These are phyloP conservation scores for Melanerpes aurifrons DNA, from an alignment of 2,113 vertebrate species.

Conservation along the genomic window DNA sequence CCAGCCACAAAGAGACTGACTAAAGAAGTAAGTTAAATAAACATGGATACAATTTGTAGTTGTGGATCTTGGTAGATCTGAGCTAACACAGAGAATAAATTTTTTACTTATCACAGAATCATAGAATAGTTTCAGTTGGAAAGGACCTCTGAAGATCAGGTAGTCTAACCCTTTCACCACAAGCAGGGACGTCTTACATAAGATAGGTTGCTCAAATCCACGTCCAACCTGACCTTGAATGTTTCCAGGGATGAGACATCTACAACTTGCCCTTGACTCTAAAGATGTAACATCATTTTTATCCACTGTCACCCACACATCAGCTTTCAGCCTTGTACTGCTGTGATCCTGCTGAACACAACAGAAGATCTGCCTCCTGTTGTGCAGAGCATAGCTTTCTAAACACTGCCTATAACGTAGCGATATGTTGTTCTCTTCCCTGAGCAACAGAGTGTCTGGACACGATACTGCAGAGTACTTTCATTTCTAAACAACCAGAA, in stretches of 20 bases:
- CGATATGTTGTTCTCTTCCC: neutral
- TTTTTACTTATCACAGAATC: neutral
- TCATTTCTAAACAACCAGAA: conserved; percentile 55
- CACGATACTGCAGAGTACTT: neutral
- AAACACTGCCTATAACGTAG: neutral
- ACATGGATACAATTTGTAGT: fast-evolving
- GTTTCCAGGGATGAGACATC: neutral
- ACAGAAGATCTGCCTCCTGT: neutral
- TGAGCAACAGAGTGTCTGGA: neutral
- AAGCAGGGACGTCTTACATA: neutral
- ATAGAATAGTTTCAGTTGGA: neutral
- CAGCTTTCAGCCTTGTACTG: fast-evolving
- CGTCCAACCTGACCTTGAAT: fast-evolving
- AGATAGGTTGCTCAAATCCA: neutral
- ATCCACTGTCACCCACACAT: neutral
- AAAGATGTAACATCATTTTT: neutral
- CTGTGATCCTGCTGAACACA: neutral
- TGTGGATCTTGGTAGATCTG: neutral
- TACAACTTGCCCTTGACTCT: neutral
- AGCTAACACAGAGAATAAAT: neutral
- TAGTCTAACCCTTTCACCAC: fast-evolving
- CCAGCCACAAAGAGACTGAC: neutral
- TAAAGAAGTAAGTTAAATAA: neutral
- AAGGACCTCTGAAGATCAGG: neutral
- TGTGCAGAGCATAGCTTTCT: neutral